Evolutionary conservation across 2,888 invertebrate species (phyloP), one percentile per base, ranked within the genome.

Genomic region (Exocentrus adspersus): DNA sequence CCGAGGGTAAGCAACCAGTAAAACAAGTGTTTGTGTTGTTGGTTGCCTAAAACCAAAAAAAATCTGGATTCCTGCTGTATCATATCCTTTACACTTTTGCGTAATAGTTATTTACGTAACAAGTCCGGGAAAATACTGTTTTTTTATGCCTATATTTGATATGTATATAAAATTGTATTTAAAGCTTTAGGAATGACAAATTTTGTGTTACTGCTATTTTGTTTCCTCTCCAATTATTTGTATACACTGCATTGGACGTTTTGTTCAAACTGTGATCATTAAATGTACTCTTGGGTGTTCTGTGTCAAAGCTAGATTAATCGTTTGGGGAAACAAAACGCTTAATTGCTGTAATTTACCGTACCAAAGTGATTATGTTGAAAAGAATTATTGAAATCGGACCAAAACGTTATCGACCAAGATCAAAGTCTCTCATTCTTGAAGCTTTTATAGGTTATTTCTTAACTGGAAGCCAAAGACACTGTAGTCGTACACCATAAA

Each of bases 381-480:
- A n/a, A n/a, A n/a, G n/a, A n/a, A n/a, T n/a, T n/a, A n/a, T n/a
- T n/a, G n/a, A n/a, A n/a, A n/a, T n/a, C n/a, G n/a, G n/a, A n/a
- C n/a, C n/a, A n/a, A n/a, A n/a, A n/a, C n/a, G n/a, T n/a, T n/a
- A n/a, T n/a, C n/a, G n/a, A n/a, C n/a, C n/a, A n/a, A n/a, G n/a
- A n/a, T n/a, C n/a, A 48, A n/a, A 16, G 43, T 54, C 24, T 54
- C 43, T 54, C 54, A 54, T 54, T 54, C 54, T 54, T 54, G 54
- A 30, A 3, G 24, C 19, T 21, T 9, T 21, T 12, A 54, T 17
- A 17, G 24, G 3, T 30, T 54, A n/a, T 43, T 41, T 4, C 5
- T 43, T 54, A 43, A 52, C 37, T 52, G 19, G 16, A 37, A 42
- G 24, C 43, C 54, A 54, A 43, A 42, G 43, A 54, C 24, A 54